Evolutionary conservation across 2,113 vertebrate genomes (phyloP).

Genomic region (Larimichthys crocea): DNA sequence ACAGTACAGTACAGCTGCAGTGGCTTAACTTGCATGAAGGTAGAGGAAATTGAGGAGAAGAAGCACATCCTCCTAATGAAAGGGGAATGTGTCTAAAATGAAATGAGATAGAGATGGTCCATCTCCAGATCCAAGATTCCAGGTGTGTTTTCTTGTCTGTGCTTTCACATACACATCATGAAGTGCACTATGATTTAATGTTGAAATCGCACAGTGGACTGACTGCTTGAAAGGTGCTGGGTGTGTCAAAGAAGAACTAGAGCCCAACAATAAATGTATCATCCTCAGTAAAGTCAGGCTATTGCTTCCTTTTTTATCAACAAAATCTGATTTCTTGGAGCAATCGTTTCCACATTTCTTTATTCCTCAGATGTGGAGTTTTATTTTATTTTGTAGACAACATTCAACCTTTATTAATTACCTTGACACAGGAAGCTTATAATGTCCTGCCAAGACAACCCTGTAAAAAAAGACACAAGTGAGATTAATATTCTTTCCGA

Average conservation of each 20-base stretch:
- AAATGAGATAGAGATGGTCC: neutral
- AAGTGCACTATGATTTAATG: constrained; percentile 18
- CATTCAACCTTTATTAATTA: neutral
- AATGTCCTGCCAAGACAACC: constrained; percentile 15
- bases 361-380: neutral
- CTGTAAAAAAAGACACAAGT: constrained; percentile 1
- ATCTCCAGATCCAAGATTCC: no score
- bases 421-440: neutral
- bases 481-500: neutral
- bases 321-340: constrained; percentile 10
- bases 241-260: constrained; percentile 13
- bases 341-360: neutral
- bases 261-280: neutral
- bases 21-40: constrained; percentile 33
- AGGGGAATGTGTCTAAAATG: neutral
- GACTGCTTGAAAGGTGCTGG: constrained; percentile 14
- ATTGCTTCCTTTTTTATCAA: neutral
- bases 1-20: constrained; percentile 3
- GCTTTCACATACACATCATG: neutral
- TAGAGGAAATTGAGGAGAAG: constrained; percentile 45
- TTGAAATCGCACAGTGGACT: constrained; percentile 13
- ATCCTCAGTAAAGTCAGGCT: neutral
- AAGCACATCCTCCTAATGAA: neutral
- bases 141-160: neutral
- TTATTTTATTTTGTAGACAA: neutral